Base-by-base conservation (phyloP, 2,888 invertebrate species). In the Rhogogaster chlorosoma region DNA sequence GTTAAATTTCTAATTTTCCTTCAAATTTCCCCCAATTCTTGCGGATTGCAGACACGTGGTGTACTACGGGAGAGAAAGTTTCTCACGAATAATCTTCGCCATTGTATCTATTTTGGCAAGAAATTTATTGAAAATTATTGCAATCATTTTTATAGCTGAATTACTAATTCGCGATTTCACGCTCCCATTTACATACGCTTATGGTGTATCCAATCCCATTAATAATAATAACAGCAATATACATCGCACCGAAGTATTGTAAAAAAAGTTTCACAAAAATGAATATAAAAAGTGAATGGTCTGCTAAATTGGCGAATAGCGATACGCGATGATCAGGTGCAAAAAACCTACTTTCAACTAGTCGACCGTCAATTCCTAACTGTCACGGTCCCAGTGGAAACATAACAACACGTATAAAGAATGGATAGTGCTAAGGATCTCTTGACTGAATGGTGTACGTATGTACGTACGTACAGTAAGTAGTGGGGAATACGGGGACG, bases 401-500 rank as follows among this genome's bases (percentile, higher is more conserved):
- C 29, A 29, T 53, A 18, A 73, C 71, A n/a, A 29, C 77, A 26
- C 53, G 77, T 49, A 29, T 29, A n/a, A 32, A 77, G 77, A 77
- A 77, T 80, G 5, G 22, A 80, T 12, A 26, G 77, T 53, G 6
- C 2, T 83, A 83, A 64, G 70, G 53, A 83, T 83, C 67, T 83
- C 67, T 83, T 67, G 22, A 42, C 18, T 45, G 67, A 83, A 67
- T 83, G 70, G 83, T 32, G 45, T n/a, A 45, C 2, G 42, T 45
- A 45, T 3, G 45, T 45, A 45, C 45, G 45, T 45, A 67, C n/a
- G n/a, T 49, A 67, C 45, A 67, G 29, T 29, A 29, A 32, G 29
- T 53, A 80, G 83, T 67, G 87, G 88, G 88, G 77, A 87, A 53
- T 53, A 53, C n/a, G 53, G n/a, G 86, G 77, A 87, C 85, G 45